Percentiles rank a stretch among this genome's conserved stretches.
phyloP scores from a whole-genome alignment of 1,140 invertebrate species.

The Chymomyza costata region DNA sequence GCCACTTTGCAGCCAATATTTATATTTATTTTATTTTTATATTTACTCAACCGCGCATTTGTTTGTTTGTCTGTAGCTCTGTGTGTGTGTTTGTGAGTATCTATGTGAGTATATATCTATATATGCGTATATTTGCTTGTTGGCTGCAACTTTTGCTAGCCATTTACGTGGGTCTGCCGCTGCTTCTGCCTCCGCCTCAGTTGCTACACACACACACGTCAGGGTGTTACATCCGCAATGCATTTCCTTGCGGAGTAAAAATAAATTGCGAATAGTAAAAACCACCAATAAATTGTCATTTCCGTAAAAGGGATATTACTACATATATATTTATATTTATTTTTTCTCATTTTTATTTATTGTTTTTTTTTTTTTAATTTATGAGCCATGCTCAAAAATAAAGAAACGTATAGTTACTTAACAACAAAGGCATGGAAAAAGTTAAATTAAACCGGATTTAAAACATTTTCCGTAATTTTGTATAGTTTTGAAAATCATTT shows the following conservation, averaged over 20 bases:
- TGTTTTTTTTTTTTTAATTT: slow-evolving; percentile 74
- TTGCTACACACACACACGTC: no score
- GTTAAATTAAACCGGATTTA: slow-evolving; percentile 64
- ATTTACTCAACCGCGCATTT: slow-evolving; percentile 59
- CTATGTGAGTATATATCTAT: no score
- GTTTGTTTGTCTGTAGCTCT: slow-evolving; percentile 20
- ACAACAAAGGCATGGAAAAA: slow-evolving; percentile 19
- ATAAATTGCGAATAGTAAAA: slow-evolving; percentile 75
- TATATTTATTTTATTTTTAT: slow-evolving; percentile 71
- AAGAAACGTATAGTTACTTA: neutral
- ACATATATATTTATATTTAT: no score
- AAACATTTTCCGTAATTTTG: slow-evolving; percentile 47
- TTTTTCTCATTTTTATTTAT: no score
- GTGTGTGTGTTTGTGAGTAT: slow-evolving; percentile 27
- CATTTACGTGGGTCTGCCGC: neutral
- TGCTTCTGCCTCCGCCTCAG: slow-evolving; percentile 1
- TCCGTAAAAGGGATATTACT: slow-evolving; percentile 74
- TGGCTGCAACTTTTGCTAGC: slow-evolving; percentile 59
- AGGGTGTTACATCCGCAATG: slow-evolving; percentile 68
- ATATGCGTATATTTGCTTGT: slow-evolving; percentile 50
- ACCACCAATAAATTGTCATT: slow-evolving; percentile 75
- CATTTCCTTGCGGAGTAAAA: slow-evolving; percentile 74
- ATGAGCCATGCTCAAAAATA: slow-evolving; percentile 36
- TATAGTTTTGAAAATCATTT: slow-evolving; percentile 35
- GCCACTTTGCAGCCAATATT: slow-evolving; percentile 70